Evolutionary conservation across 1,140 invertebrate genomes (phyloP).

Genomic region (Conus ventricosus): DNA sequence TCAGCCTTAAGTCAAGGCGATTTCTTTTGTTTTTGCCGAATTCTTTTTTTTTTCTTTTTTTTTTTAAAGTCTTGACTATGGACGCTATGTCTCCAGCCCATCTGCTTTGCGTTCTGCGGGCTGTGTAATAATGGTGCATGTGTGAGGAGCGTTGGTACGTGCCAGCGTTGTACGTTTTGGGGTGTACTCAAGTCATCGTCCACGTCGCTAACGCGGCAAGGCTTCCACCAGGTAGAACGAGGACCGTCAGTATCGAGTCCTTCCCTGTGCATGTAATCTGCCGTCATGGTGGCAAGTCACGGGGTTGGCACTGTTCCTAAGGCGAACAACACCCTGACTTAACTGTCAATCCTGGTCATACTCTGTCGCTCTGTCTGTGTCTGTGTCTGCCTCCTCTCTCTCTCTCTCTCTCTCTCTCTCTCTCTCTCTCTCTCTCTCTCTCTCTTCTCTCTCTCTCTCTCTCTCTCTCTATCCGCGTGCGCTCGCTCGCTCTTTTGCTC

Average conservation of each 20-base stretch:
- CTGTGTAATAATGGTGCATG: too few species aligned
- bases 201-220: too few species aligned
- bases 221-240: too few species aligned
- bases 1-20: too few species aligned
- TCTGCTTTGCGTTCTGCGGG: too few species aligned
- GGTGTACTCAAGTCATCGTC: too few species aligned
- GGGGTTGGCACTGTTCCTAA: not conserved
- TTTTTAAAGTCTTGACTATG: too few species aligned
- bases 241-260: not conserved
- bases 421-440: not conserved
- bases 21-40: too few species aligned
- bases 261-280: not conserved
- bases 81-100: too few species aligned
- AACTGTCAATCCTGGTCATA: not conserved
- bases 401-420: constrained; percentile 18
- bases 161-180: too few species aligned
- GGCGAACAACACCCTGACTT: not conserved
- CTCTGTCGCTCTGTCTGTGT: not conserved
- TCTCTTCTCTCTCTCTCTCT: constrained; percentile 17
- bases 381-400: not conserved
- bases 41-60: too few species aligned
- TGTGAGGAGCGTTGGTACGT: too few species aligned
- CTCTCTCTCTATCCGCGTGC: not conserved
- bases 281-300: not conserved
- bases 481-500: constrained; percentile 15